These are phyloP conservation scores for Schrankia costaestrigalis DNA, from an alignment of 2,888 invertebrate species.

Conservation along the genomic window DNA sequence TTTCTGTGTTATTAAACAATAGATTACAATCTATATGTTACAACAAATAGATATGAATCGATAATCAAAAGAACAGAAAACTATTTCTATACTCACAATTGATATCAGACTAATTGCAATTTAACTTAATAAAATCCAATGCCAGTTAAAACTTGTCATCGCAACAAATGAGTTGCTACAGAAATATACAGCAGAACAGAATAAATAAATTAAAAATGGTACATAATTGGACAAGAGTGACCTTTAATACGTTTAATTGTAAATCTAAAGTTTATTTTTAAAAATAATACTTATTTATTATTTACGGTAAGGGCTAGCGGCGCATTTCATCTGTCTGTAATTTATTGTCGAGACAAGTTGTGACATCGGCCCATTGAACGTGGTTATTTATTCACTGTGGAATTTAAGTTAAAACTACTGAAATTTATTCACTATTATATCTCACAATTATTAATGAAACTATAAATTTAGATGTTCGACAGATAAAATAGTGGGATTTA, in stretches of 20 bases:
- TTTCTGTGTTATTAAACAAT: no score
- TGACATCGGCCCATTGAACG: slow-evolving; percentile 46
- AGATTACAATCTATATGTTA: no score
- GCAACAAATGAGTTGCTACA: no score
- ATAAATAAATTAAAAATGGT: slow-evolving; percentile 3
- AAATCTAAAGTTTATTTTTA: slow-evolving; percentile 25
- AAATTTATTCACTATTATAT: slow-evolving; percentile 26
- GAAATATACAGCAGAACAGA: no score
- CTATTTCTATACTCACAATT: no score
- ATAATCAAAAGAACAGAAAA: no score
- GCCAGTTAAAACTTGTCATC: no score
- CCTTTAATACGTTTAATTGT: slow-evolving; percentile 24
- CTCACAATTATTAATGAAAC: slow-evolving; percentile 29
- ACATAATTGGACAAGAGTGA: slow-evolving; percentile 21
- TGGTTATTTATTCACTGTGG: slow-evolving; percentile 45
- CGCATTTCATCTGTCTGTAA: slow-evolving; percentile 52
- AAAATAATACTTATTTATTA: slow-evolving; percentile 34
- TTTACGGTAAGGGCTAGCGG: slow-evolving; percentile 33
- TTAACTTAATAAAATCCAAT: no score
- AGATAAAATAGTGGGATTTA: slow-evolving; percentile 14
- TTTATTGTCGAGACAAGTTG: slow-evolving; percentile 52
- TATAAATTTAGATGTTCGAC: slow-evolving; percentile 26
- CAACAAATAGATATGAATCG: no score
- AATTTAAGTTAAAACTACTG: slow-evolving; percentile 38
- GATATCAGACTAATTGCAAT: no score